Evolutionary conservation across 2,113 vertebrate genomes (phyloP), one percentile per base, ranked within the genome.

Genomic region (Peromyscus leucopus): DNA sequence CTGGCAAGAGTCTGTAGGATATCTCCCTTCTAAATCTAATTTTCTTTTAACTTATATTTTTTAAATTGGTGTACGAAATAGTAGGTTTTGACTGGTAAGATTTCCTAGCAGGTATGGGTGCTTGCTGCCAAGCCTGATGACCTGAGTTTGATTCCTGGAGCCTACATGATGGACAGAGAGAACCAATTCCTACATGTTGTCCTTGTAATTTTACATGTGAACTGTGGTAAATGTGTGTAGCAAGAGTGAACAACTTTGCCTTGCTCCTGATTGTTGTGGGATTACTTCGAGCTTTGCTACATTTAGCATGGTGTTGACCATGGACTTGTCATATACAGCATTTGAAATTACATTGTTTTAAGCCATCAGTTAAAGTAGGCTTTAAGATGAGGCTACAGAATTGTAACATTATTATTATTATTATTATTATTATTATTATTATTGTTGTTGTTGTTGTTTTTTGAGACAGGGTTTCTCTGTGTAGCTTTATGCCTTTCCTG

Each of bases 281-380:
- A 85, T 67, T 65, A 39, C 39, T 46, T 85, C 39, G 46, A 28
- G 61, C 31, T 21, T 85, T 85, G 65, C 83, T 65, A 2, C 42
- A 79, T 48, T 79, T 79, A 67, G n/a, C 16, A 31, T 85, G 83
- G 46, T 46, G 61, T 65, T 85, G 39, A 9, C 24, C 42, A 17
- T 85, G n/a, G 82, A 24, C 39, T 85, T 85, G 39, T 48, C 22
- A 21, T 65, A 65, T 28, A 67, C 59, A 85, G 39, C 61, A 85
- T 46, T 85, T 92, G 69, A 87, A 83, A 65, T 76, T 75, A 15
- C 78, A 5, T 95, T n/a, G n/a, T 92, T 93, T 96, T 90, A 39
- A 96, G 85, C 39, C 5, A 72, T 76, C 84, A 87, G 48, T 90
- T 94, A 84, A 91, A 87, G 42, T 91, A 89, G 65, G n/a, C 26